Evolutionary conservation across 2,797 vertebrate species (phyloP).

Genomic region (Centropyge bicolor): DNA sequence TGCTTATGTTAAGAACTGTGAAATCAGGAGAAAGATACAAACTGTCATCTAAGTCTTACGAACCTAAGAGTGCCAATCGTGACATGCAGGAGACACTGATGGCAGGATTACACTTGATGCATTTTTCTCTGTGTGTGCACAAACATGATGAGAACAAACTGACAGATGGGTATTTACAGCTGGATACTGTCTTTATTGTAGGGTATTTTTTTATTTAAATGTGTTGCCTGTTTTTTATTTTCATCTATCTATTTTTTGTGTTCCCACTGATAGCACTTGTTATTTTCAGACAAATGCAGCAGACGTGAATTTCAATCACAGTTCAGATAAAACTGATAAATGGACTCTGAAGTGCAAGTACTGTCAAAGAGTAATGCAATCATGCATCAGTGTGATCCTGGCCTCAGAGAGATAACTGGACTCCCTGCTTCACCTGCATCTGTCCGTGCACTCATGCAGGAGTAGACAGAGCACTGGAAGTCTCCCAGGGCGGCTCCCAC

Average conservation of each 20-base stretch:
- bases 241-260: neutral
- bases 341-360: neutral
- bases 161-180: neutral
- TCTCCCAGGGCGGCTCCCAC: conserved; percentile 95
- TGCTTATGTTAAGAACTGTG: conserved; percentile 95
- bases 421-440: conserved; percentile 90
- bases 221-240: neutral
- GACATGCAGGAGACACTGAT: neutral
- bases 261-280: neutral
- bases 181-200: neutral
- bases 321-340: neutral
- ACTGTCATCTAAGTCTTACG: neutral
- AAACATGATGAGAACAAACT: conserved; percentile 4
- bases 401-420: neutral
- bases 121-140: neutral
- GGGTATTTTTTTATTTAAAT: neutral
- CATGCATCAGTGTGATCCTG: conserved; percentile 5
- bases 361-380: neutral
- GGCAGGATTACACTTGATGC: neutral
- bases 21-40: conserved; percentile 1
- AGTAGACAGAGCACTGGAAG: conserved; percentile 96
- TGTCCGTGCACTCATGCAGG: conserved; percentile 88
- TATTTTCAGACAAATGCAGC: neutral
- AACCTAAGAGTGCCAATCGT: neutral
- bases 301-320: neutral